Base-by-base conservation (phyloP, 2,113 vertebrate genomes). In the Meles meles region DNA sequence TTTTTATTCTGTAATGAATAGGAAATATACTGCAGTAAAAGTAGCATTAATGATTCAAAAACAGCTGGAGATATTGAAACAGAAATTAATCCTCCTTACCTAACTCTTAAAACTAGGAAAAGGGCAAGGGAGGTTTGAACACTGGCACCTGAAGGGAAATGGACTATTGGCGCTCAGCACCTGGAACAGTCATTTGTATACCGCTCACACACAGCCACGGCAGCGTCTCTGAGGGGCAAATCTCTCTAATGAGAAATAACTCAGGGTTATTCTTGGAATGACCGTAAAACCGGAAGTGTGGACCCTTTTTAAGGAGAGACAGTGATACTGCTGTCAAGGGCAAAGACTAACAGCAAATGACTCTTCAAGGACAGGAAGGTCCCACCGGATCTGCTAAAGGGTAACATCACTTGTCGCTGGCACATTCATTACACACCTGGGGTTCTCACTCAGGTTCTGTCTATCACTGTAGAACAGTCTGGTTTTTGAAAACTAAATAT, bases 1-100 rank as follows among this genome's bases (percentile, higher is more conserved):
- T 95, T 98, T 96, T 95, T 82, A 93, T 96, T 97, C 96, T 86
- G 20, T 88, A 95, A 96, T 94, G 88, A 97, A 76, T 90, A 97
- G 52, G 90, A 97, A 97, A 95, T 72, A 81, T 29, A 74, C 44
- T 57, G 76, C 20, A 95, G 82, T 57, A 94, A 96, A 96, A 74
- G 69, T 47, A 96, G 59, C 97, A 96, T 91, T 95, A 95, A 90
- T 93, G 85, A 96, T 96, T 93, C 47, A 94, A 96, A 95, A 97
- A 83, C 94, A 98, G 93, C 80, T 94, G 96, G 96, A 98, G 63
- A 94, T 87, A 94, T 23, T 96, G 88, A 94, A 98, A 97, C 96
- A 97, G 96, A 98, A 95, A 98, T 98, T 97, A 97, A 96, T 97
- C 80, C 94, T 93, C 97, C 81, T 98, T 98, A 98, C 97, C 80